Evolutionary conservation across 1,140 invertebrate species (phyloP).

Genomic region (Sesamia nonagrioides): DNA sequence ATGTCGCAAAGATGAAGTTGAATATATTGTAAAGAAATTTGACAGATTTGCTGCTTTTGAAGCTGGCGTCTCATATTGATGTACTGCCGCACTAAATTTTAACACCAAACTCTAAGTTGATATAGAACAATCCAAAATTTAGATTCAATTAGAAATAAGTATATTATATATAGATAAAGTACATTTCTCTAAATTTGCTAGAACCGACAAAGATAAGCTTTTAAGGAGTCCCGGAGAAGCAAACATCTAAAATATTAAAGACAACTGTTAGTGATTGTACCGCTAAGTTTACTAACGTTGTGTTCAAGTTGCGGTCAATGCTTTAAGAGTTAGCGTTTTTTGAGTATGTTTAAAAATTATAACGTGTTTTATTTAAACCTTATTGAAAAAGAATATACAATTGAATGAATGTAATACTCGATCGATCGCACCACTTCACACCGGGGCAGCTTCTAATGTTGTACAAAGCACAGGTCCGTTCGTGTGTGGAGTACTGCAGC

Average conservation of each 20-base stretch:
- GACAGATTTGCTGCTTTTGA: too few species aligned
- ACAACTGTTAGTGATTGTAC: conserved; percentile 44
- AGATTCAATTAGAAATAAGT: conserved; percentile 12
- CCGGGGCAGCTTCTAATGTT: too few species aligned
- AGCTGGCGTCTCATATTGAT: not conserved
- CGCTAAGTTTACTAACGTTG: conserved; percentile 43
- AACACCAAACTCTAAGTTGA: not conserved
- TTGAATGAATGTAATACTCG: too few species aligned
- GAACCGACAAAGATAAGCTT: conserved; percentile 14
- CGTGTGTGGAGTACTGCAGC: too few species aligned
- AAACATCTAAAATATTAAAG: conserved; percentile 20
- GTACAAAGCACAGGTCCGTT: too few species aligned
- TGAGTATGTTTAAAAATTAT: too few species aligned
- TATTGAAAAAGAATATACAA: too few species aligned
- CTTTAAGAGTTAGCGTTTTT: not conserved
- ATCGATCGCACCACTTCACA: too few species aligned
- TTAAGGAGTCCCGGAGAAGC: not conserved
- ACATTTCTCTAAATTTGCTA: not conserved
- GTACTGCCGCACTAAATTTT: not conserved
- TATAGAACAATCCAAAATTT: not conserved
- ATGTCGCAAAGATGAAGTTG: too few species aligned
- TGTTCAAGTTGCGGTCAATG: not conserved
- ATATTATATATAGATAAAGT: not conserved
- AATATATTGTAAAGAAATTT: too few species aligned
- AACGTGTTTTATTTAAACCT: too few species aligned